phyloP scores from a whole-genome alignment of 2,797 vertebrate species.

The Chiloscyllium punctatum region DNA sequence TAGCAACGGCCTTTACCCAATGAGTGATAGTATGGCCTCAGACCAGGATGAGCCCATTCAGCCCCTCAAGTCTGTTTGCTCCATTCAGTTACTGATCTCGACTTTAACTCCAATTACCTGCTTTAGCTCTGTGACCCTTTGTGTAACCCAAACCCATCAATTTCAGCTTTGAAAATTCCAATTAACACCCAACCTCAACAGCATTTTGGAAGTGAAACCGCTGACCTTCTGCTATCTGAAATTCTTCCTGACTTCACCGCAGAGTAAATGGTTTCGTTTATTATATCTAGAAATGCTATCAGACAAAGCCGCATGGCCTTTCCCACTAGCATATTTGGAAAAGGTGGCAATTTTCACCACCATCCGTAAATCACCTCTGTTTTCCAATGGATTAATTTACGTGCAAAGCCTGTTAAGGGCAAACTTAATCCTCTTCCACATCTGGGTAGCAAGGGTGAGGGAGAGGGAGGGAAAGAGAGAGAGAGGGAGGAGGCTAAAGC shows the following conservation, averaged over 20 bases:
- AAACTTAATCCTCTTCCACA: too few relatives aligned
- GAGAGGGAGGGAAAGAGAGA: too few relatives aligned
- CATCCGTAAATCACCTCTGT: too few relatives aligned
- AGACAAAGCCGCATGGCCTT: too few relatives aligned
- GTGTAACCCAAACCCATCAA: not conserved
- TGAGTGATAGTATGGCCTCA: too few relatives aligned
- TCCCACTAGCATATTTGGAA: too few relatives aligned
- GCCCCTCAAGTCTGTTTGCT: not conserved
- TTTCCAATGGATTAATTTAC: too few relatives aligned
- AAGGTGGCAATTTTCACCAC: too few relatives aligned
- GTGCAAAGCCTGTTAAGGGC: too few relatives aligned
- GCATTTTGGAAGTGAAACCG: not conserved
- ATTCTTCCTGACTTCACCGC: not conserved
- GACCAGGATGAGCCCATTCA: not conserved
- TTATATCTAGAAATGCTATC: too few relatives aligned
- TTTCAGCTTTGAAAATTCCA: not conserved
- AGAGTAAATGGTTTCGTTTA: not conserved
- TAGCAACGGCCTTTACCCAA: not conserved
- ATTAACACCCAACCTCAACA: not conserved
- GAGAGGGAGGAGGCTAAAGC: too few relatives aligned
- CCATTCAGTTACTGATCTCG: not conserved
- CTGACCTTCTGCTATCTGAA: not conserved
- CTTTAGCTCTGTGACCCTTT: not conserved
- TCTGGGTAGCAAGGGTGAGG: too few relatives aligned
- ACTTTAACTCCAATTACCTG: not conserved